Evolutionary conservation across 2,113 vertebrate genomes (phyloP).

Genomic region (Nettapus auritus): DNA sequence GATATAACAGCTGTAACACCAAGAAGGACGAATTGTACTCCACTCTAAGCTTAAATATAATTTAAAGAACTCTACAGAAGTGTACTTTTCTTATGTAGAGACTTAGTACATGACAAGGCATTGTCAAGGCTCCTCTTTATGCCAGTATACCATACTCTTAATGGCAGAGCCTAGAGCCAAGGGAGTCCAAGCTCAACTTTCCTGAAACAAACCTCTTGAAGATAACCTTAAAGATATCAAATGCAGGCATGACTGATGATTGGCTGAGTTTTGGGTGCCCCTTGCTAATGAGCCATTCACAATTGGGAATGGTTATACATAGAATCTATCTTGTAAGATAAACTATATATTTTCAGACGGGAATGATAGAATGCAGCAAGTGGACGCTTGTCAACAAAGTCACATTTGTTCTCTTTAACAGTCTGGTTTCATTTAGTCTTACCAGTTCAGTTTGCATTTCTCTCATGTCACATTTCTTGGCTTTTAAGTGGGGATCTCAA

Average conservation of each 20-base stretch:
- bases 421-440: neutral
- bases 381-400: neutral
- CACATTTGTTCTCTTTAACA: neutral
- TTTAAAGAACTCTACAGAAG: neutral
- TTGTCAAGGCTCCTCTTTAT: neutral
- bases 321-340: neutral
- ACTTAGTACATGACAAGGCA: neutral
- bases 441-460: neutral
- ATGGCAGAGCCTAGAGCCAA: neutral
- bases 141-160: neutral
- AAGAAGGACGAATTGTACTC: neutral
- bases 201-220: neutral
- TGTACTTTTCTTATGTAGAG: neutral
- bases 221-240: neutral
- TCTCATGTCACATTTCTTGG: neutral
- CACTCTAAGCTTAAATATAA: neutral
- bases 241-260: neutral
- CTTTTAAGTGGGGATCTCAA: neutral
- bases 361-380: neutral
- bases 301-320: neutral
- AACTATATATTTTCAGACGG: neutral
- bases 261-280: neutral
- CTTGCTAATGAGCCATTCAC: neutral
- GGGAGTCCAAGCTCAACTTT: neutral
- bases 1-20: neutral